These are phyloP conservation scores for Delphinus delphis DNA, from an alignment of 2,113 vertebrate genomes.

Conservation along the genomic window DNA sequence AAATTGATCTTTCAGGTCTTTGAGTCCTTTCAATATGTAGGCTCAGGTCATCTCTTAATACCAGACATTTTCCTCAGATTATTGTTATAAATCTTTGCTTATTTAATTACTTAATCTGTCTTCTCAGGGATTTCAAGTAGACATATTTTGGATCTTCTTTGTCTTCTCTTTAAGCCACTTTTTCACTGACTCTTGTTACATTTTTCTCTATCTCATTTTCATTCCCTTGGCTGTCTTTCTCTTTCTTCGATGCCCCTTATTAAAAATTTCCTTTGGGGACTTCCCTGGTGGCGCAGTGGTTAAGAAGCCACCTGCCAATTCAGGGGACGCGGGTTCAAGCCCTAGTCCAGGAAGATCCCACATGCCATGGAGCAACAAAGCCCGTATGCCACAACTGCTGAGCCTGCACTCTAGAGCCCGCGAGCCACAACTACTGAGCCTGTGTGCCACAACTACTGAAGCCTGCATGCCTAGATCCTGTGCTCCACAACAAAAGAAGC, in stretches of 20 bases:
- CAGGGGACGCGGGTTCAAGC: too few species aligned
- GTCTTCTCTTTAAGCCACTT: background rate
- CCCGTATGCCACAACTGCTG: too few species aligned
- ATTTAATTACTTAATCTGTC: background rate
- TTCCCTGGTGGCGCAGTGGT: too few species aligned
- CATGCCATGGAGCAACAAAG: too few species aligned
- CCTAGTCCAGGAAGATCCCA: too few species aligned
- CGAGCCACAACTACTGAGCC: too few species aligned
- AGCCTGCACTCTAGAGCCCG: too few species aligned
- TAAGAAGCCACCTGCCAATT: too few species aligned
- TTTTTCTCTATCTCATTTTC: background rate
- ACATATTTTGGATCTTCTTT: background rate
- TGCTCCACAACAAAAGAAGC: too few species aligned
- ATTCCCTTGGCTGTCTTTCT: background rate
- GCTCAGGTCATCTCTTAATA: background rate
- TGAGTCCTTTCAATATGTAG: background rate
- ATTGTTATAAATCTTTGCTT: background rate
- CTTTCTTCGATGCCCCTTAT: background rate
- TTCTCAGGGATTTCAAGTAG: background rate
- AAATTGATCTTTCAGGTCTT: background rate
- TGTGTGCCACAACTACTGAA: too few species aligned
- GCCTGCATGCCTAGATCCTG: accelerated
- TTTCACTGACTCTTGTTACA: background rate
- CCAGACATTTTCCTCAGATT: background rate
- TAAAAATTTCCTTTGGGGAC: background rate